Conservation (phyloP, 2,888 invertebrate species). For the Xestoiulus laeticollis region DNA sequence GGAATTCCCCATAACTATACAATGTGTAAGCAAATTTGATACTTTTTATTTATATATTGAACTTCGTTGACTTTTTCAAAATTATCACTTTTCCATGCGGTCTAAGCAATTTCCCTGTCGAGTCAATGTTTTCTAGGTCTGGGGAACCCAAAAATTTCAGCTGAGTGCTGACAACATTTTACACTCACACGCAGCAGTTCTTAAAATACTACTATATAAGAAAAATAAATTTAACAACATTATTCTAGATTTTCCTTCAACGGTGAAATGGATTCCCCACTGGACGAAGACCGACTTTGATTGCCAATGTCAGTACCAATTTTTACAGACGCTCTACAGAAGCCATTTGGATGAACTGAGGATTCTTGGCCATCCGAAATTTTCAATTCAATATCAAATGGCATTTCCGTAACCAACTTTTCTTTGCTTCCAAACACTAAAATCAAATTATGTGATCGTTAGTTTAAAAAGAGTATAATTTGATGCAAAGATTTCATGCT, state of each 20-base stretch:
- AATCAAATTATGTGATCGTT: neutral
- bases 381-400: slow-evolving; percentile 45
- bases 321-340: slow-evolving; percentile 25
- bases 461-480: neutral
- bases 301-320: neutral
- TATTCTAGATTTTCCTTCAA: neutral
- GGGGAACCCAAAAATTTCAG: no score
- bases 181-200: no score
- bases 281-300: neutral
- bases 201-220: neutral
- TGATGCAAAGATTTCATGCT: neutral
- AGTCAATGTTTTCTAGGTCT: no score
- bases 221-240: neutral
- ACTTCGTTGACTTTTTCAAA: no score
- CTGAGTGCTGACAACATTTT: no score
- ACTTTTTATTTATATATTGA: no score
- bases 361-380: neutral
- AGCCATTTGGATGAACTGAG: neutral
- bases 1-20: no score
- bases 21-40: no score
- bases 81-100: no score
- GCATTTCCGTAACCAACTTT: slow-evolving; percentile 49
- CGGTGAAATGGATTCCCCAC: neutral
- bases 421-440: slow-evolving; percentile 53
- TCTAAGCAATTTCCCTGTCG: no score